phyloP scores from a whole-genome alignment of 53 echinoderm and acorn worm genomes.

The Crossaster papposus region DNA sequence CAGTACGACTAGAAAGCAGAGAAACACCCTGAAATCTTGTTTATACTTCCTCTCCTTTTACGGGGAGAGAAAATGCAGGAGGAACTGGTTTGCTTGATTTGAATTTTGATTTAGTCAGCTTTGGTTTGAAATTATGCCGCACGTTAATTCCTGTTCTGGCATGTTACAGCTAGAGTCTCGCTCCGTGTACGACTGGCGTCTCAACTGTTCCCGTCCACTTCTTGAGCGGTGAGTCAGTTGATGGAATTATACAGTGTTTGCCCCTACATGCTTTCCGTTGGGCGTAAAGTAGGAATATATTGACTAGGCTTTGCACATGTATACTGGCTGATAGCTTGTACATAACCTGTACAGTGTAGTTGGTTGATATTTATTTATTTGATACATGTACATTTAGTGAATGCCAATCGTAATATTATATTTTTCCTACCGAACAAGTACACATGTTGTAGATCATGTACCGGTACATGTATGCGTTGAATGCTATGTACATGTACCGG shows the following conservation, averaged over 20 bases:
- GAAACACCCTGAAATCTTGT: neutral
- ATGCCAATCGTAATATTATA: no score
- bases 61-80: neutral
- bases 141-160: constrained; percentile 22
- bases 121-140: constrained; percentile 33
- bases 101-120: neutral
- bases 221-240: constrained; percentile 54
- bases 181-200: constrained; percentile 32
- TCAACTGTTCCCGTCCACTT: constrained; percentile 20
- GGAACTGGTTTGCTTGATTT: neutral
- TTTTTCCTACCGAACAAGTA: no score
- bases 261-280: neutral
- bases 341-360: neutral
- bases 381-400: neutral
- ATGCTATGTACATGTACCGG: no score
- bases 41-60: neutral
- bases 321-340: neutral
- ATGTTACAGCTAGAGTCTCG: neutral
- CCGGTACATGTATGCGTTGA: neutral
- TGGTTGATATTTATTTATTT: neutral
- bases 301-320: neutral
- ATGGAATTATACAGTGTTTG: neutral
- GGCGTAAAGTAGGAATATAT: neutral
- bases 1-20: neutral
- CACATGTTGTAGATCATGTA: no score